These are phyloP conservation scores for Xanthorhoe designata DNA, from an alignment of 2,888 invertebrate genomes.

Conservation along the genomic window DNA sequence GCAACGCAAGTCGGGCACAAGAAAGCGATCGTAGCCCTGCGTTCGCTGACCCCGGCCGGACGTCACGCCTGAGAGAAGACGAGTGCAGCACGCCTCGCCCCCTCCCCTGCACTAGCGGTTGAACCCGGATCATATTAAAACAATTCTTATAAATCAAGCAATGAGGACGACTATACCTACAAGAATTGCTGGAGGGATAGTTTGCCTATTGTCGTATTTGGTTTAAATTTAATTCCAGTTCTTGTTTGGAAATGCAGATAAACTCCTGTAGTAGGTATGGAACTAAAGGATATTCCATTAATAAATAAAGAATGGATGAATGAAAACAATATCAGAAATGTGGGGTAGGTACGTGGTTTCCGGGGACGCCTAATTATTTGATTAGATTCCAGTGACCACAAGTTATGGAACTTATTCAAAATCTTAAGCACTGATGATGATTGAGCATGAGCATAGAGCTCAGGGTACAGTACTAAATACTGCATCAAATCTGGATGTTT, in stretches of 20 bases:
- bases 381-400: too few relatives aligned
- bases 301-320: not conserved
- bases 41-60: conserved; percentile 81
- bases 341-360: too few relatives aligned
- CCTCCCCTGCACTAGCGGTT: conserved; percentile 49
- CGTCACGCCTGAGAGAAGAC: conserved; percentile 80
- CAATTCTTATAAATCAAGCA: conserved; percentile 56
- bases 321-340: too few relatives aligned
- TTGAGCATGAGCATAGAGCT: too few relatives aligned
- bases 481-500: too few relatives aligned
- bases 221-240: conserved; percentile 37
- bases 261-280: conserved; percentile 15
- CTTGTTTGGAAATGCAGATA: conserved; percentile 18
- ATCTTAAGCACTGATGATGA: too few relatives aligned
- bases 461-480: too few relatives aligned
- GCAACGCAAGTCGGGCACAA: conserved; percentile 74
- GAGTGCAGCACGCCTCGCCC: conserved; percentile 69
- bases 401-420: too few relatives aligned
- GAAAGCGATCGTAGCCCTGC: conserved; percentile 75
- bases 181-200: conserved; percentile 31
- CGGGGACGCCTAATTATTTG: too few relatives aligned
- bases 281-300: conserved; percentile 19
- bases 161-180: conserved; percentile 47
- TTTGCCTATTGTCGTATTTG: conserved; percentile 27
- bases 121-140: conserved; percentile 47